Evolutionary conservation across 2,113 vertebrate genomes (phyloP).

Genomic region (Gasterosteus nipponicus): DNA sequence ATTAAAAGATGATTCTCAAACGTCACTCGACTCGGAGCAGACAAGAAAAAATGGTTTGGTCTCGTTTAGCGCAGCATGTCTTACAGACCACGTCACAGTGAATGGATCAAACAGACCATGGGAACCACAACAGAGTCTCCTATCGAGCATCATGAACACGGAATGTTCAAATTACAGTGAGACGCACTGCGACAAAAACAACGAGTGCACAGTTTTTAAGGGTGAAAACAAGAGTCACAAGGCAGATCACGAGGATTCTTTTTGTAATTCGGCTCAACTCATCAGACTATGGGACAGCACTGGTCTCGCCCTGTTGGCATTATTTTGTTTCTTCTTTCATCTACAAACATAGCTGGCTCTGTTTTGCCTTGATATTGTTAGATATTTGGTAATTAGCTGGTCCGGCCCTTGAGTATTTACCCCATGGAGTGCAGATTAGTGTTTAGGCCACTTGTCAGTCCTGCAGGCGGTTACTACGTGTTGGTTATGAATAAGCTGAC

Average conservation of each 20-base stretch:
- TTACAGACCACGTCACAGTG: slow-evolving; percentile 14
- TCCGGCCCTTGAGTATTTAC: neutral
- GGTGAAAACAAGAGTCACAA: slow-evolving; percentile 53
- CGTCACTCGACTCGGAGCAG: slow-evolving; percentile 11
- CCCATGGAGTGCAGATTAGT: slow-evolving; percentile 14
- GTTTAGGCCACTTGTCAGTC: slow-evolving; percentile 15
- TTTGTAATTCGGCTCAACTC: slow-evolving; percentile 20
- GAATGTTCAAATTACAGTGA: slow-evolving; percentile 66
- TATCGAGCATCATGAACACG: slow-evolving; percentile 35
- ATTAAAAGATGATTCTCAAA: slow-evolving; percentile 14
- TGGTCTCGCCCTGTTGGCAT: slow-evolving; percentile 24
- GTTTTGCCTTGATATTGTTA: neutral
- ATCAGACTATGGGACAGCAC: neutral
- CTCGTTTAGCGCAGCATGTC: slow-evolving; percentile 30
- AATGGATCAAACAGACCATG: neutral
- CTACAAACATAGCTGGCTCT: slow-evolving; percentile 48
- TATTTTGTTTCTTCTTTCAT: neutral
- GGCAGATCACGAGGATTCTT: slow-evolving; percentile 12
- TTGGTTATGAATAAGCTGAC: neutral
- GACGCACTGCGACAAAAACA: slow-evolving; percentile 9
- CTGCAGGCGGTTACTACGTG: neutral
- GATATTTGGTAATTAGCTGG: slow-evolving; percentile 25
- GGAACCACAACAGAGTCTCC: slow-evolving; percentile 1
- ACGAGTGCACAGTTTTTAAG: slow-evolving; percentile 17
- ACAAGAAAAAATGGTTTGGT: slow-evolving; percentile 46